Evolutionary conservation across 2,797 vertebrate genomes (phyloP).

Genomic region (Natrix natrix): DNA sequence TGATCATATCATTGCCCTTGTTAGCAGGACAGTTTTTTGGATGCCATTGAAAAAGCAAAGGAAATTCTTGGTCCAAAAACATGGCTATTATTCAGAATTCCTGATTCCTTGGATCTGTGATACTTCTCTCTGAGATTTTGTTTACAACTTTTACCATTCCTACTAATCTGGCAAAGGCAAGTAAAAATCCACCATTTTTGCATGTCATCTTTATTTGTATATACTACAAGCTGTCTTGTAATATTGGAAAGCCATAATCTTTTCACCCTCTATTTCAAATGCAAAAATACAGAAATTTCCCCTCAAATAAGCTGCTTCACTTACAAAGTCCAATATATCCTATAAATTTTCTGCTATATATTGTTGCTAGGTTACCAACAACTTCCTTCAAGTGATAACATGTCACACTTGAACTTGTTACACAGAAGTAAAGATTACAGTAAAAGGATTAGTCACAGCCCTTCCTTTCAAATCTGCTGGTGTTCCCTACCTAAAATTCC

Average conservation of each 20-base stretch:
- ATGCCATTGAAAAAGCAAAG: not conserved
- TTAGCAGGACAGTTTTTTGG: not conserved
- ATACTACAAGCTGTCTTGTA: not conserved
- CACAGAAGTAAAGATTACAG: not conserved
- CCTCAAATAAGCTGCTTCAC: not conserved
- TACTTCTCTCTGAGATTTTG: not conserved
- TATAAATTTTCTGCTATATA: not conserved
- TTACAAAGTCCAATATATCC: not conserved
- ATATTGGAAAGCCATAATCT: not conserved
- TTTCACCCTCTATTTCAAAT: not conserved
- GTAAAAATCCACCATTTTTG: not conserved
- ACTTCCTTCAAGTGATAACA: not conserved
- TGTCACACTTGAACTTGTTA: not conserved
- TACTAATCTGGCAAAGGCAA: not conserved
- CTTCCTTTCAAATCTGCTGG: not conserved
- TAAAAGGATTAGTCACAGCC: not conserved
- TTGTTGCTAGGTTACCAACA: not conserved
- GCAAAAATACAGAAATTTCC: not conserved
- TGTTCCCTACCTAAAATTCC: not conserved
- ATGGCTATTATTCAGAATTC: not conserved
- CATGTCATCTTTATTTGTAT: not conserved
- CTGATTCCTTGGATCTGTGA: not conserved
- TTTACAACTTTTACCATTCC: not conserved
- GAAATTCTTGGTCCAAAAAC: not conserved
- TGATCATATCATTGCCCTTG: not conserved